Percentiles rank a stretch among this genome's conserved stretches.
Conservation (phyloP, 2,888 invertebrate genomes). For the Magallana nippona region DNA sequence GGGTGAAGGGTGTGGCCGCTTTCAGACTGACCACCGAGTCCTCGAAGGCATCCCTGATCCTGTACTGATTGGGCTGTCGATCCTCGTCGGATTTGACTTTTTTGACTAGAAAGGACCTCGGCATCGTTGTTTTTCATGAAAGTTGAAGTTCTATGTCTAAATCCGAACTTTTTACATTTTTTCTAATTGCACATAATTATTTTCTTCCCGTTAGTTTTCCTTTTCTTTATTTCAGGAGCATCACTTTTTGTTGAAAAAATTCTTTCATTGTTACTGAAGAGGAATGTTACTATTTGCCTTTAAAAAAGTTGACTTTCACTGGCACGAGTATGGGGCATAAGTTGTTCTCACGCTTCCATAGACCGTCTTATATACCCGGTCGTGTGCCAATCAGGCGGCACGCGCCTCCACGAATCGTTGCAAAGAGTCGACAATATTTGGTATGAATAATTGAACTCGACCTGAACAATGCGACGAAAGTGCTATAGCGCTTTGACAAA, state of each 20-base stretch:
- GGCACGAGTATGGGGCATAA: conserved; percentile 9
- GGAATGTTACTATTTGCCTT: too few relatives aligned
- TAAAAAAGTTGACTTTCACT: background rate
- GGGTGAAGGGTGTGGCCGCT: conserved; percentile 71
- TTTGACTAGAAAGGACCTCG: conserved; percentile 75
- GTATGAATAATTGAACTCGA: conserved; percentile 52
- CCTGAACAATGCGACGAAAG: conserved; percentile 47
- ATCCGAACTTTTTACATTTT: conserved; percentile 2
- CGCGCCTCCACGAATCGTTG: conserved; percentile 47
- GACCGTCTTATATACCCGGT: conserved; percentile 39
- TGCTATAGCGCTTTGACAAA: conserved; percentile 49
- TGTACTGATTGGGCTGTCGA: conserved; percentile 62
- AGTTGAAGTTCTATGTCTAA: background rate
- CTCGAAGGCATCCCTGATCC: conserved; percentile 61
- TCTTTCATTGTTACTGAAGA: too few relatives aligned
- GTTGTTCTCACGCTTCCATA: conserved; percentile 25
- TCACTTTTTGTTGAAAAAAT: too few relatives aligned
- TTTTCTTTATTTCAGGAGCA: too few relatives aligned
- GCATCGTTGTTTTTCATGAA: conserved; percentile 60
- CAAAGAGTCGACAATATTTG: conserved; percentile 45
- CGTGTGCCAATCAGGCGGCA: conserved; percentile 46
- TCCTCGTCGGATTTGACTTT: conserved; percentile 64
- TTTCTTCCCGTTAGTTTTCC: too few relatives aligned
- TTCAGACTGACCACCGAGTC: conserved; percentile 64
- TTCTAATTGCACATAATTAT: too few relatives aligned